Evolutionary conservation across 2,113 vertebrate species (phyloP), one percentile per base, ranked within the genome.

Genomic region (Hippopotamus amphibius): DNA sequence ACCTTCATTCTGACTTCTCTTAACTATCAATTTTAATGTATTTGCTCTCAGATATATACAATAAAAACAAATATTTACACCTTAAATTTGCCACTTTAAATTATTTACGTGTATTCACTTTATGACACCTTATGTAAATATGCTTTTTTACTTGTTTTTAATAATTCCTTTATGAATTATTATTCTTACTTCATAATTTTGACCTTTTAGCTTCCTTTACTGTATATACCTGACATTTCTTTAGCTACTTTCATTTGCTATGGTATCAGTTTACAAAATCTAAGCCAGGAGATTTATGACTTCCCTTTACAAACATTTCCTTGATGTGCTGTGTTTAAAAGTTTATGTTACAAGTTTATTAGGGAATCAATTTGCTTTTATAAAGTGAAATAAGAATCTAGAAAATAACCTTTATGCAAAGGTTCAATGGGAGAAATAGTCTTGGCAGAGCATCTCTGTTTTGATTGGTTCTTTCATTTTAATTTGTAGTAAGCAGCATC

Each of bases 241-340:
- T 71, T 55, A 66, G 43, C 63, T 74, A 50, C 16, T 81, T 93
- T 92, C 7, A 55, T 12, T 72, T 79, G 21, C 69, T 90, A 2
- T 81, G 24, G 69, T 65, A 68, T 69, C 63, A 37, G n/a, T 83
- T 92, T 82, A n/a, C 14, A 65, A 74, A 92, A 66, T 59, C 19
- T n/a, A 82, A 77, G 19, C 30, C 82, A 81, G 46, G 74, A 81
- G 26, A 68, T 53, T 87, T 46, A 82, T 71, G 21, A 88, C 30
- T 88, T 74, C n/a, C 1, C 37, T 57, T 69, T 43, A 53, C 4
- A 85, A 89, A 76, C 7, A 15, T 79, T 74, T 48, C 12, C 10
- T 59, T 93, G 26, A 71, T 77, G 7, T 83, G 43, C 13, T 59
- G 11, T 79, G 7, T 97, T 74, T 89, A 57, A 79, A 95, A 92